A percentile compares a stretch with the other conserved stretches of the same genome.
These are phyloP conservation scores for Mesoligia furuncula DNA, from an alignment of 2,888 invertebrate genomes.

Conservation along the genomic window DNA sequence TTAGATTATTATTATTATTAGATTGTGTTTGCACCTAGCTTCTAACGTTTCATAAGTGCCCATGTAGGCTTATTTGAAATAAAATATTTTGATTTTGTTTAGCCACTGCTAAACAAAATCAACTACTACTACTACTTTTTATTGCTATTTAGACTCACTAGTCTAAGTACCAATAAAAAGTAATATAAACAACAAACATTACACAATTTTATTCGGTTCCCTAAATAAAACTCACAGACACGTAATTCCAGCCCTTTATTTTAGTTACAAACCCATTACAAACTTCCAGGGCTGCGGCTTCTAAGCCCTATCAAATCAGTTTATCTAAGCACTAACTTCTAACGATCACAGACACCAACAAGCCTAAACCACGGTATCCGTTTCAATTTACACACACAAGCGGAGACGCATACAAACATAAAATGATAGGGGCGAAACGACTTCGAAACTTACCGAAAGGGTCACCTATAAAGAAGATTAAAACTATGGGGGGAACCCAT, in stretches of 20 bases:
- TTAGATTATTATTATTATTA: too few relatives aligned
- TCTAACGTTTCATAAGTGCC: too few relatives aligned
- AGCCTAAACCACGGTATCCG: slow-evolving; percentile 54
- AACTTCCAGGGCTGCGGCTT: slow-evolving; percentile 37
- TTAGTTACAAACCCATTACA: slow-evolving; percentile 40
- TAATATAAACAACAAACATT: slow-evolving; percentile 6
- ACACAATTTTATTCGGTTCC: slow-evolving; percentile 16
- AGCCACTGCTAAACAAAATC: too few relatives aligned
- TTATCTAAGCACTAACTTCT: slow-evolving; percentile 57
- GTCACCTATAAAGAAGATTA: slow-evolving; percentile 88
- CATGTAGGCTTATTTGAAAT: too few relatives aligned
- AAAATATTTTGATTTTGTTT: too few relatives aligned
- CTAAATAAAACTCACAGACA: slow-evolving; percentile 20
- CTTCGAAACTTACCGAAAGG: slow-evolving; percentile 76
- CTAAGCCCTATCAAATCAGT: slow-evolving; percentile 54
- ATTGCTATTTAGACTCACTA: too few relatives aligned
- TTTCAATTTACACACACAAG: slow-evolving; percentile 59
- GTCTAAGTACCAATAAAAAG: slow-evolving; percentile 17
- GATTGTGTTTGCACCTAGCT: too few relatives aligned
- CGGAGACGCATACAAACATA: slow-evolving; percentile 66
- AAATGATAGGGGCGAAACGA: slow-evolving; percentile 74
- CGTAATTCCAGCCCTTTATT: slow-evolving; percentile 38
- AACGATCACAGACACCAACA: slow-evolving; percentile 55
- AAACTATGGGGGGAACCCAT: slow-evolving; percentile 83
- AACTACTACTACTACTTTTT: too few relatives aligned